Conservation (phyloP, 1,140 invertebrate species). For the Sipha flava region DNA sequence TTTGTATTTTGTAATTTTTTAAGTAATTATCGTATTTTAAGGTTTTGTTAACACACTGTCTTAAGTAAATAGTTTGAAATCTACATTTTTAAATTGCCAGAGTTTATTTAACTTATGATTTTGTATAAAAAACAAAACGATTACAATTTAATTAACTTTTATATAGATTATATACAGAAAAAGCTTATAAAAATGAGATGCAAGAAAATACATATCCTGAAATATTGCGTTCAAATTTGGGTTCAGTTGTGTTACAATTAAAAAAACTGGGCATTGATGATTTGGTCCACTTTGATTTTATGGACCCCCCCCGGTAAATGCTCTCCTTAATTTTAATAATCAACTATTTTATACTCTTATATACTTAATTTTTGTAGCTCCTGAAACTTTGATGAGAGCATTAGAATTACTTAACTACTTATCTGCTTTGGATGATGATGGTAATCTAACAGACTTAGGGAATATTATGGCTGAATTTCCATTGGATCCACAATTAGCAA, state of each 20-base stretch:
- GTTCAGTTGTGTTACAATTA: slow-evolving; percentile 93
- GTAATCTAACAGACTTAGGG: slow-evolving; percentile 90
- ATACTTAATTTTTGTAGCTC: slow-evolving; percentile 53
- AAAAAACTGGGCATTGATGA: slow-evolving; percentile 99
- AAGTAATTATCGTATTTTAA: too few relatives aligned
- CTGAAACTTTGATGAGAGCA: slow-evolving; percentile 98
- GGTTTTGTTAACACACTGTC: too few relatives aligned
- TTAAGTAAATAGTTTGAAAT: too few relatives aligned
- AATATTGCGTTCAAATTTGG: slow-evolving; percentile 93
- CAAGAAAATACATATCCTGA: slow-evolving; percentile 99
- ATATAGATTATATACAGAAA: slow-evolving; percentile 90
- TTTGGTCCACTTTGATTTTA: slow-evolving; percentile 99
- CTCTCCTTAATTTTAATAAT: not conserved
- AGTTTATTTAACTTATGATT: too few relatives aligned
- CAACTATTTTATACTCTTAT: not conserved
- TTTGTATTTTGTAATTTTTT: too few relatives aligned
- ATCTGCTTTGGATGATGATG: slow-evolving; percentile 92
- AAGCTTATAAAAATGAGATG: slow-evolving; percentile 98
- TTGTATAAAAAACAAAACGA: too few relatives aligned
- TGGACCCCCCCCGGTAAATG: slow-evolving; percentile 84
- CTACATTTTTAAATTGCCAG: too few relatives aligned
- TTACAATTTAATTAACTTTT: not conserved
- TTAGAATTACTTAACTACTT: slow-evolving; percentile 96
- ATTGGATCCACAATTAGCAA: slow-evolving; percentile 95
- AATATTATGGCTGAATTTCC: slow-evolving; percentile 99